phyloP scores from a whole-genome alignment of 2,113 vertebrate genomes.

The Drymodes brunneopygia region DNA sequence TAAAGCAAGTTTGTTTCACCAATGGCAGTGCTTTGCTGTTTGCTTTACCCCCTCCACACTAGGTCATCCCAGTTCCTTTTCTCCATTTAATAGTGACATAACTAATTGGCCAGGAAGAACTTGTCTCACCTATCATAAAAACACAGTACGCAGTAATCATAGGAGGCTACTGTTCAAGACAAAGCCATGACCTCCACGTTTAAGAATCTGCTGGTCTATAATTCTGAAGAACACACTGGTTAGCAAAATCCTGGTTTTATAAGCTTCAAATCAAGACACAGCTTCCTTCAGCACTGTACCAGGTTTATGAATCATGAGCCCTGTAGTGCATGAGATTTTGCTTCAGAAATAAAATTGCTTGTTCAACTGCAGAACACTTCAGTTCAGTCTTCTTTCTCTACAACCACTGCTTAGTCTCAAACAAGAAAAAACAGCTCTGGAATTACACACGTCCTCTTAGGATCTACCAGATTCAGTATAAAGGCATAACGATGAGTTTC shows the following conservation, averaged over 20 bases:
- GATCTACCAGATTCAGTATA: background rate
- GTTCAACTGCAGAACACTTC: background rate
- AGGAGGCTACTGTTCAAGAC: background rate
- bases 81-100: background rate
- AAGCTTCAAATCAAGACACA: background rate
- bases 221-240: background rate
- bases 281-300: background rate
- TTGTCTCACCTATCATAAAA: background rate
- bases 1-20: background rate
- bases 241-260: background rate
- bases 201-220: background rate
- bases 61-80: background rate
- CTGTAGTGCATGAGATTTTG: background rate
- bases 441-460: background rate
- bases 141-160: background rate
- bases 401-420: background rate
- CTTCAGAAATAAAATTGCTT: background rate
- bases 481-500: background rate
- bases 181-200: background rate
- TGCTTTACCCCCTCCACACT: background rate
- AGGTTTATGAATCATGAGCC: background rate
- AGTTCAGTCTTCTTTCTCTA: background rate
- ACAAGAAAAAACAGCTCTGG: background rate
- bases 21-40: background rate
- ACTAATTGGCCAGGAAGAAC: background rate